Percentiles rank a stretch among this genome's conserved stretches.
Evolutionary conservation across 2,888 invertebrate species (phyloP).

Genomic region (Athalia rosae): DNA sequence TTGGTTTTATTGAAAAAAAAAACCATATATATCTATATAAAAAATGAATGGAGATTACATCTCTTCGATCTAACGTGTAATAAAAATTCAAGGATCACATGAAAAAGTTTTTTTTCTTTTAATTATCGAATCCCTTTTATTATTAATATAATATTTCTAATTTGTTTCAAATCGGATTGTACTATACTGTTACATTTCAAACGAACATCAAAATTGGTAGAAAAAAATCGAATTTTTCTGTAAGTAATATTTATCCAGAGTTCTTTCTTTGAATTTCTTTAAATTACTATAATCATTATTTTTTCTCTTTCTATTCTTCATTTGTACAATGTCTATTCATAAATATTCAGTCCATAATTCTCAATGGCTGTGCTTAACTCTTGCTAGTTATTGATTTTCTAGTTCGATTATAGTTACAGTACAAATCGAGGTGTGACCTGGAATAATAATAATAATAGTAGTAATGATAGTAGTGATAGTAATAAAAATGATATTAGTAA

Average conservation of each 20-base stretch:
- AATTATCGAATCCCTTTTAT: not conserved
- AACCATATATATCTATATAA: not conserved
- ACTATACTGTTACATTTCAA: no score
- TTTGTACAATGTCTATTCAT: not conserved
- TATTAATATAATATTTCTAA: not conserved
- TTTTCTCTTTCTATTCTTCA: not conserved
- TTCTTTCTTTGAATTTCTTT: not conserved
- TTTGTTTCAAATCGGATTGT: no score
- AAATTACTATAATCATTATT: not conserved
- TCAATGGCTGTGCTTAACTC: constrained; percentile 34
- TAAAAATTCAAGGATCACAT: not conserved
- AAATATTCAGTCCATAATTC: not conserved
- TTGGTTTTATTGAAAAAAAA: constrained; percentile 5
- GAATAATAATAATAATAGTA: not conserved
- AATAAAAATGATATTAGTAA: not conserved
- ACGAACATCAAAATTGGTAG: no score
- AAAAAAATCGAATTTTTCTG: no score
- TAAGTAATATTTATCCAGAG: no score
- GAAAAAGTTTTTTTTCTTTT: no score
- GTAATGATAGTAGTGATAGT: not conserved
- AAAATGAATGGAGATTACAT: no score
- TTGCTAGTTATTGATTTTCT: constrained; percentile 22
- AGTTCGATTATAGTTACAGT: constrained; percentile 9
- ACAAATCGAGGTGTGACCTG: constrained; percentile 15
- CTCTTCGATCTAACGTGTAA: constrained; percentile 1